These are phyloP conservation scores for Nicator chloris DNA, from an alignment of 2,113 vertebrate species.

Conservation along the genomic window DNA sequence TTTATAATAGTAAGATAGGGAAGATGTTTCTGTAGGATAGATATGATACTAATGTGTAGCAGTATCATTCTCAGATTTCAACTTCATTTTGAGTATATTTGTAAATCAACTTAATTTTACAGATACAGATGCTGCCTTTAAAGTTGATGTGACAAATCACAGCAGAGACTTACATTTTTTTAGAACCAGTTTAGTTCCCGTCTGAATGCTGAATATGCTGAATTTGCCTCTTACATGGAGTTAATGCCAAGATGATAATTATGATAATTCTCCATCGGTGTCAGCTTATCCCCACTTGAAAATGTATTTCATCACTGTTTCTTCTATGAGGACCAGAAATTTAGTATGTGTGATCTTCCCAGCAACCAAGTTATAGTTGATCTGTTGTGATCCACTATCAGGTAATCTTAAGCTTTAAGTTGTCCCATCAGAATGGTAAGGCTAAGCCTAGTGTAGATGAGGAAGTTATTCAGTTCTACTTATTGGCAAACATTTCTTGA, in stretches of 20 bases:
- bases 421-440: neutral
- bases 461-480: neutral
- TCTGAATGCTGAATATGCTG: neutral
- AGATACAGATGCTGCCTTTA: neutral
- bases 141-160: neutral
- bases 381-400: neutral
- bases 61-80: neutral
- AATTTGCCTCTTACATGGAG: neutral
- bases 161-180: neutral
- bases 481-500: neutral
- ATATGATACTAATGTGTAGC: neutral
- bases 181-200: neutral
- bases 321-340: neutral
- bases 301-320: neutral
- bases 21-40: neutral
- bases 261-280: neutral
- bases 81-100: neutral
- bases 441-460: neutral
- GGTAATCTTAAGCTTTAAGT: neutral
- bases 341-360: neutral
- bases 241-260: neutral
- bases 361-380: neutral
- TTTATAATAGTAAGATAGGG: neutral
- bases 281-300: neutral
- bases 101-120: neutral